phyloP scores from a whole-genome alignment of 2,888 invertebrate genomes.

The Acanthosoma haemorrhoidale region DNA sequence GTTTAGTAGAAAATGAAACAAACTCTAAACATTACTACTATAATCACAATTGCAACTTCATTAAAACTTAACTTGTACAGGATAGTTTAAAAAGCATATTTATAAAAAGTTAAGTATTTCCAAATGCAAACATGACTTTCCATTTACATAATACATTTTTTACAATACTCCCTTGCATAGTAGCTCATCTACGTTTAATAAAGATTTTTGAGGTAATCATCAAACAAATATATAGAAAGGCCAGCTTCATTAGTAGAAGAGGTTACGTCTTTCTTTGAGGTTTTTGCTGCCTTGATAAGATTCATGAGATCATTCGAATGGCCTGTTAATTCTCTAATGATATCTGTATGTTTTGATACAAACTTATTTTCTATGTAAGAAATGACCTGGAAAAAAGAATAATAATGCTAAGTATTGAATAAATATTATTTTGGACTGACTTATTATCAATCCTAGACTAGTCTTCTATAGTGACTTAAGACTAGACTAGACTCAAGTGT shows the following conservation, averaged over 20 bases:
- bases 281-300: conserved; percentile 53
- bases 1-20: neutral
- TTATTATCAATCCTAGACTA: too few relatives aligned
- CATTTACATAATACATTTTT: neutral
- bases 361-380: conserved; percentile 74
- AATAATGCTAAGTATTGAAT: too few relatives aligned
- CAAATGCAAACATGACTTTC: neutral
- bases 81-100: neutral
- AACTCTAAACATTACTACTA: neutral
- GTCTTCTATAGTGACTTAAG: too few relatives aligned
- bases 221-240: conserved; percentile 66
- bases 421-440: too few relatives aligned
- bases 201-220: conserved; percentile 55
- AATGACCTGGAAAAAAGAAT: conserved; percentile 54
- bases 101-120: neutral
- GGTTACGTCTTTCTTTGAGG: conserved; percentile 52
- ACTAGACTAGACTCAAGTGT: too few relatives aligned
- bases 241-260: neutral
- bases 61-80: neutral
- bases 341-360: conserved; percentile 61
- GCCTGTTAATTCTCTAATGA: conserved; percentile 65
- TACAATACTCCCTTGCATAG: neutral
- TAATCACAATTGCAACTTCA: neutral
- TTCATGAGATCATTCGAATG: conserved; percentile 65
- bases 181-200: conserved; percentile 27